Percentiles rank a stretch among this genome's conserved stretches.
These are phyloP conservation scores for Hirudo medicinalis DNA, from an alignment of 1,140 invertebrate species.

Conservation along the genomic window DNA sequence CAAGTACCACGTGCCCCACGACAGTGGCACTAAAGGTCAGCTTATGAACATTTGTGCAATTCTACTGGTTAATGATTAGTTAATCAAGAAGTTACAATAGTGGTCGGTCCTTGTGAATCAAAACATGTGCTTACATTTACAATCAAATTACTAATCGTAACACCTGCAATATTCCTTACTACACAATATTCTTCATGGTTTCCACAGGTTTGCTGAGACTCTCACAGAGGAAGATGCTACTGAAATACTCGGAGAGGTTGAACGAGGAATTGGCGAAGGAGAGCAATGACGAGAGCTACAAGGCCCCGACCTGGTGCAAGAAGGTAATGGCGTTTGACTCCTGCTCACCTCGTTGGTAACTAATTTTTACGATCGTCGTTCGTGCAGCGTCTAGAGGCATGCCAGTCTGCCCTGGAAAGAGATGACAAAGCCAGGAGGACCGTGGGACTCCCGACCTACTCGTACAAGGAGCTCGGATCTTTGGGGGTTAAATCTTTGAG, in stretches of 20 bases:
- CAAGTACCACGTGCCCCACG: slow-evolving; percentile 18
- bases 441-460: background rate
- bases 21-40: background rate
- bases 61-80: no score
- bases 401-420: slow-evolving; percentile 3
- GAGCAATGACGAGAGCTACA: background rate
- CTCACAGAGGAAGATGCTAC: background rate
- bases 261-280: background rate
- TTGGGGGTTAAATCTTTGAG: background rate
- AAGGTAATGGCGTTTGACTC: no score
- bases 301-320: slow-evolving; percentile 1
- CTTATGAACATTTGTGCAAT: no score
- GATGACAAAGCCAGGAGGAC: slow-evolving; percentile 5
- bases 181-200: no score
- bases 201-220: slow-evolving; percentile 6
- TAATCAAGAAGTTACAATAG: no score
- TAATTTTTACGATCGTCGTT: no score
- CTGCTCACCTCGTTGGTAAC: no score
- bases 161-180: no score
- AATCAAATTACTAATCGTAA: no score
- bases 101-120: no score
- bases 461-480: background rate
- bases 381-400: slow-evolving; percentile 5
- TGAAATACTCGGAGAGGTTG: background rate
- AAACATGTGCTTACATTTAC: no score